These are phyloP conservation scores for Rhinopomastus cyanomelas DNA, from an alignment of 2,113 vertebrate genomes.

Conservation along the genomic window DNA sequence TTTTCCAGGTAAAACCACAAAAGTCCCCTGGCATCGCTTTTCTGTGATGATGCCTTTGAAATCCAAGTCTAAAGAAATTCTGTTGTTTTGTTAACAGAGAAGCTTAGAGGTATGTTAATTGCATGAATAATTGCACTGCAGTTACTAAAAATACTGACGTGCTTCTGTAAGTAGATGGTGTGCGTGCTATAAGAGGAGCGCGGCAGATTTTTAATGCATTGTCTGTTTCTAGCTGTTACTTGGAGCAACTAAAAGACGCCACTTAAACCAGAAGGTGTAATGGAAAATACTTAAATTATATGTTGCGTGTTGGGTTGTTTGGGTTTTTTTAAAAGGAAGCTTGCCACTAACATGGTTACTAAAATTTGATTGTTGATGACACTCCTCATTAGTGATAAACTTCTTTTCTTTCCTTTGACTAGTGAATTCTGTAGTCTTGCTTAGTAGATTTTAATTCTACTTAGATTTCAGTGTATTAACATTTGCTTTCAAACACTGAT, in stretches of 20 bases:
- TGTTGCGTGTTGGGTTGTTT: neutral
- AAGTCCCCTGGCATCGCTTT: neutral
- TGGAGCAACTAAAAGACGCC: neutral
- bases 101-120: neutral
- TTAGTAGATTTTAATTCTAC: neutral
- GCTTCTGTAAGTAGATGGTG: neutral
- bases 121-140: neutral
- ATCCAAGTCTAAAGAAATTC: neutral
- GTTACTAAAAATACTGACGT: neutral
- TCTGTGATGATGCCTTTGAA: neutral
- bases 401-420: neutral
- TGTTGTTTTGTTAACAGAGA: neutral
- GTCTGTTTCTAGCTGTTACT: neutral
- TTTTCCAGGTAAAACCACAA: slow-evolving; percentile 87
- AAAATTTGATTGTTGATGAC: neutral
- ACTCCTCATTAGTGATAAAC: neutral
- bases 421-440: neutral
- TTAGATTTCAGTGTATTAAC: neutral
- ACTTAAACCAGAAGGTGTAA: neutral
- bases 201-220: neutral
- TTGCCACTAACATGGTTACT: neutral
- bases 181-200: neutral
- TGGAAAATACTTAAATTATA: neutral
- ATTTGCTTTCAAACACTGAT: neutral
- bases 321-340: neutral